Conservation (phyloP, 2,113 vertebrate species). For the Tenrec ecaudatus region DNA sequence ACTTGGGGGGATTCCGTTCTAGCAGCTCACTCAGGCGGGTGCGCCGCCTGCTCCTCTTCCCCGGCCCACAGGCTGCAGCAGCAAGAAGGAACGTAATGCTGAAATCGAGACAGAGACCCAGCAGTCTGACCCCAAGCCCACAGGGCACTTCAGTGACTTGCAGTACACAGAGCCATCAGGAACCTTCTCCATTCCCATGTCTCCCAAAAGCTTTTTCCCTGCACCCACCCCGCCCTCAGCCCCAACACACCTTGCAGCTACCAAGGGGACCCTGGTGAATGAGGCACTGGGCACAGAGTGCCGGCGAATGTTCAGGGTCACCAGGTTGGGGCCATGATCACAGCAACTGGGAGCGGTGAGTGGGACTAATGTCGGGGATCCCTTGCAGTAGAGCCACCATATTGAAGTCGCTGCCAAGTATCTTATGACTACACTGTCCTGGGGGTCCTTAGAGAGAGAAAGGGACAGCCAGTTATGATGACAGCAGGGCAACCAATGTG, state of each 20-base stretch:
- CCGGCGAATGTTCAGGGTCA: constrained; percentile 84
- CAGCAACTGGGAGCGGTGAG: fast-evolving
- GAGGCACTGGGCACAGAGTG: constrained; percentile 56
- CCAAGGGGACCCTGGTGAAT: constrained; percentile 77
- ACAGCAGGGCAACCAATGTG: neutral
- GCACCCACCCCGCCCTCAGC: neutral
- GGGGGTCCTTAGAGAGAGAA: neutral
- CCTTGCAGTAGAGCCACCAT: neutral
- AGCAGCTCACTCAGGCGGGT: constrained; percentile 37
- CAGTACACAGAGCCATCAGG: constrained; percentile 75
- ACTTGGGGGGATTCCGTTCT: too few species aligned
- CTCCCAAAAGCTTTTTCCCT: constrained; percentile 79
- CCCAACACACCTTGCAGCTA: constrained; percentile 81
- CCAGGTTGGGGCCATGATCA: neutral
- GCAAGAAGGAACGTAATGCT: neutral
- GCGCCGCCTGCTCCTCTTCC: constrained; percentile 91
- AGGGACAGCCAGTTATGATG: neutral
- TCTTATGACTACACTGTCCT: neutral
- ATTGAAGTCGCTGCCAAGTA: neutral
- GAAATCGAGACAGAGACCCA: too few species aligned
- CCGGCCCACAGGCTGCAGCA: constrained; percentile 87
- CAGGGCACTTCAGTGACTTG: constrained; percentile 78
- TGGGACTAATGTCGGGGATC: neutral
- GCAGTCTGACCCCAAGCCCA: neutral
- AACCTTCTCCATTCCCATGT: constrained; percentile 80